Base-by-base conservation (phyloP, 2,888 invertebrate species). In the Epinotia ramella region DNA sequence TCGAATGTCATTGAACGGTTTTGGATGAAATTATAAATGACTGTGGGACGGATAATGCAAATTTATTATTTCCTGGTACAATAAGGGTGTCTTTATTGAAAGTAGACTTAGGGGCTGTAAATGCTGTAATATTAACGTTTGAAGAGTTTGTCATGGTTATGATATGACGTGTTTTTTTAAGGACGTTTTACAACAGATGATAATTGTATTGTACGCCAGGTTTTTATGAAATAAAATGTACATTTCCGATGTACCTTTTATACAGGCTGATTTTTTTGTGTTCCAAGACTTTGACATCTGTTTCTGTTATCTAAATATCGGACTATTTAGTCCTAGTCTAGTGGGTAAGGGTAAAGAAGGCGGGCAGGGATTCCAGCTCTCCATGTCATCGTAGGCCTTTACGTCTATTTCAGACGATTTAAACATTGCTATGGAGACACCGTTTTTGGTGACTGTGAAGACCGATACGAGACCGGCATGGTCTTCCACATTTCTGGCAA, bases 61-160 rank as follows among this genome's bases (percentile, higher is more conserved):
- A 75, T 75, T 65, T 65, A 70, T 75, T 65, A 18, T 65, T 73
- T 73, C 73, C 73, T 60, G 68, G 46, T 28, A 20, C 59, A 3
- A 49, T 62, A 28, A 66, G 73, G 65, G 65, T 57, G 28, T 68
- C 44, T 46, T 46, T 70, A 59, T 68, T 62, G 18, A 33, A 28
- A 24, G 28, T 16, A 6, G 28, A 46, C 7, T 46, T 70, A 44
- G 18, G 49, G 62, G 12, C 24, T 60, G 60, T 44, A 20, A 12
- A 28, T 49, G 12, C 24, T 60, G 60, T 44, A 20, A 12, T 59
- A 66, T 33, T n/a, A 40, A 13, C 57, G 33, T 57, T 59, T 44
- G 20, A 59, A 59, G 57, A 59, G 44, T n/a, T 57, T 44, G 59
- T 44, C 20, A 44, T 67, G 53, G 13, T 20, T 24, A 2, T 18